These are phyloP conservation scores for Eublepharis macularius DNA, from an alignment of 2,113 vertebrate species.

Conservation along the genomic window DNA sequence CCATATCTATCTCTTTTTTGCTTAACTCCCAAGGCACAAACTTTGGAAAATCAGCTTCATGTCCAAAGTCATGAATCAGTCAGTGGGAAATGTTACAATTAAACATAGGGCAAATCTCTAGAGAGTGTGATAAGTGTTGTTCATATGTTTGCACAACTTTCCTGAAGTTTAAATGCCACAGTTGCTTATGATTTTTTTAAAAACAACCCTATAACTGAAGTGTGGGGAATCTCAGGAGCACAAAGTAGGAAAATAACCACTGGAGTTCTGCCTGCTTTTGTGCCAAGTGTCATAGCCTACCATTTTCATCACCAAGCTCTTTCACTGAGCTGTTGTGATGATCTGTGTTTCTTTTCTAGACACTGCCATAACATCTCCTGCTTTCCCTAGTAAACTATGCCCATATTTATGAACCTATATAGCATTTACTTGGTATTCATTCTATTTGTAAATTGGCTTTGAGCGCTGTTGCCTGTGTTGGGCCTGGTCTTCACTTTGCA, in stretches of 20 bases:
- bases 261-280: too few relatives aligned
- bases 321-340: background rate
- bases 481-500: background rate
- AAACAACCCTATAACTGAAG: too few relatives aligned
- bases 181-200: background rate
- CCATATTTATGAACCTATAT: background rate
- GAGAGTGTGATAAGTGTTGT: accelerated
- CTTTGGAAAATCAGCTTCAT: background rate
- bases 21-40: conserved; percentile 4
- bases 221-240: background rate
- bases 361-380: too few relatives aligned
- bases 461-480: background rate
- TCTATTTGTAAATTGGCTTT: background rate
- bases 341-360: background rate
- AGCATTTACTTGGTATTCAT: background rate
- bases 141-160: background rate
- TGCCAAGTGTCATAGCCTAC: background rate
- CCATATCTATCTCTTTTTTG: background rate
- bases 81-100: background rate
- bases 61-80: background rate
- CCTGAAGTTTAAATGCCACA: background rate
- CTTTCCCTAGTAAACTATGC: background rate
- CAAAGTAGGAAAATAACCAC: background rate
- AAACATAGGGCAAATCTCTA: accelerated
- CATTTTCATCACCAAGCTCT: background rate